These are phyloP conservation scores for Siderastrea radians DNA, from an alignment of 92 coral and sea anemone species.

Conservation along the genomic window DNA sequence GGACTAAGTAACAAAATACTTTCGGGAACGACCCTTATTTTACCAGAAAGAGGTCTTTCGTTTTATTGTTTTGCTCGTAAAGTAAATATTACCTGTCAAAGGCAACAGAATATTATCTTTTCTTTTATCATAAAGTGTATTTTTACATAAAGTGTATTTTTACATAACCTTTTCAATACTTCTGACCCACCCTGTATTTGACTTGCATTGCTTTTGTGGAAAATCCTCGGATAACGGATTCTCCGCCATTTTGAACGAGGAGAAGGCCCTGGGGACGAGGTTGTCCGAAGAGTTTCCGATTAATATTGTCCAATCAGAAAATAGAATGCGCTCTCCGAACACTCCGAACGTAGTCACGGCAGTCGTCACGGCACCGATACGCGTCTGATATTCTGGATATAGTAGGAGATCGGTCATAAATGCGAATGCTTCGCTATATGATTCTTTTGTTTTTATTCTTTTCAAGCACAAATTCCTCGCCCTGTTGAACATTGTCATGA, in stretches of 20 bases:
- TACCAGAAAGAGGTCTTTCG: neutral
- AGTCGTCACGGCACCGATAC: neutral
- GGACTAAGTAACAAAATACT: neutral
- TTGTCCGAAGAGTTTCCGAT: constrained; percentile 10
- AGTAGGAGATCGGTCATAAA: too few relatives aligned
- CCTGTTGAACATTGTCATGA: neutral
- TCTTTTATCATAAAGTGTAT: neutral
- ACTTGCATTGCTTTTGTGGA: too few relatives aligned
- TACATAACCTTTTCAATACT: too few relatives aligned
- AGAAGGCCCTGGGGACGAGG: neutral
- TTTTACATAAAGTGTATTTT: too few relatives aligned
- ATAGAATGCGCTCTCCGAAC: neutral
- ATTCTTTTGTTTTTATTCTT: neutral
- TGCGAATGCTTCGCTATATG: neutral
- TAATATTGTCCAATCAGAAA: constrained; percentile 19
- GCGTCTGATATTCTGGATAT: neutral
- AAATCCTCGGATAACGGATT: too few relatives aligned
- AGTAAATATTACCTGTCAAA: neutral
- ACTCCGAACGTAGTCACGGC: neutral
- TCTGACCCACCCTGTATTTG: too few relatives aligned
- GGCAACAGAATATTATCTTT: too few relatives aligned
- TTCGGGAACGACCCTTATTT: neutral
- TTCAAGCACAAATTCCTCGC: neutral
- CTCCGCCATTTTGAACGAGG: too few relatives aligned
- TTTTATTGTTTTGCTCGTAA: neutral